phyloP scores from a whole-genome alignment of 2,113 vertebrate genomes.

The Orthonyx spaldingii region DNA sequence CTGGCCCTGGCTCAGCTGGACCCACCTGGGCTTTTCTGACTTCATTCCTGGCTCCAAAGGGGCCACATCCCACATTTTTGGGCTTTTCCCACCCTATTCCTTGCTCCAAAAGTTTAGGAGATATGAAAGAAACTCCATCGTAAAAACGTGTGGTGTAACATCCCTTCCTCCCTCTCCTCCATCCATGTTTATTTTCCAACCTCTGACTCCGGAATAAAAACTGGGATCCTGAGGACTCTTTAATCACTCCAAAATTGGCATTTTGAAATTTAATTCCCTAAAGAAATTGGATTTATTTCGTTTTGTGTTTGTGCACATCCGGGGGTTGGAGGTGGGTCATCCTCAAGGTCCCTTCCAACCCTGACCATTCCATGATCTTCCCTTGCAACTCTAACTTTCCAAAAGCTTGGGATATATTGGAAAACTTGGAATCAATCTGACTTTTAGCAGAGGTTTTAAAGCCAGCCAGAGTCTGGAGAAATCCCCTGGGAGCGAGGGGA shows the following conservation, averaged over 20 bases:
- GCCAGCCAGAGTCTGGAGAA: background rate
- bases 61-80: too few relatives aligned
- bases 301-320: accelerated
- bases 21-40: background rate
- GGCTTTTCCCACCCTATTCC: too few relatives aligned
- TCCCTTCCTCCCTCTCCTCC: background rate
- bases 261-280: background rate
- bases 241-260: accelerated
- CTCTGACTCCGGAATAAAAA: background rate
- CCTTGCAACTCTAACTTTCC: background rate
- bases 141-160: background rate
- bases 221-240: background rate
- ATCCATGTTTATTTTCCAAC: background rate
- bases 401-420: background rate
- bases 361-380: accelerated
- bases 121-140: accelerated
- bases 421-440: background rate
- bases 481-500: background rate
- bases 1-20: background rate
- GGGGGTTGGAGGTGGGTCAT: background rate
- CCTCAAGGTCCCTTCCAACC: background rate
- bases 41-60: too few relatives aligned
- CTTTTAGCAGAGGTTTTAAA: background rate
- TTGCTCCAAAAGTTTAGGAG: background rate
- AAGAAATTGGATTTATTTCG: background rate